A percentile compares a stretch with the other conserved stretches of the same genome.
These are phyloP conservation scores for Tachina grossa DNA, from an alignment of 2,888 invertebrate genomes.

Conservation along the genomic window DNA sequence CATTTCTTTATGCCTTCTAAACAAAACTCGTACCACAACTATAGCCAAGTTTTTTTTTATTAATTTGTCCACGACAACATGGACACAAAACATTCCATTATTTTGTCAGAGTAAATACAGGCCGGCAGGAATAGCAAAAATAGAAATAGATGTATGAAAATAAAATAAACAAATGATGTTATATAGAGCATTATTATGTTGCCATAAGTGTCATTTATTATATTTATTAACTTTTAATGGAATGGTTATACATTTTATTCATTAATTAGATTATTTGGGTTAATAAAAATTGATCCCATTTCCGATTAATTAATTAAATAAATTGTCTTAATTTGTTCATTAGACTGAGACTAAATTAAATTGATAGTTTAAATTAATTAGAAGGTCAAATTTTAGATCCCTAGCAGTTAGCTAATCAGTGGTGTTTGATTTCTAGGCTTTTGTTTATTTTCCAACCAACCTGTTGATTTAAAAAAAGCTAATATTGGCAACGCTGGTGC, in stretches of 20 bases:
- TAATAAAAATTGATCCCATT: neutral
- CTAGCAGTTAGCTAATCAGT: too few relatives aligned
- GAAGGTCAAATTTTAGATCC: too few relatives aligned
- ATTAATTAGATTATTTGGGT: neutral
- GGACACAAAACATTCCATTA: conserved; percentile 57
- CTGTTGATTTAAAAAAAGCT: too few relatives aligned
- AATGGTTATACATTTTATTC: neutral
- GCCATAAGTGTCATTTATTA: conserved; percentile 61
- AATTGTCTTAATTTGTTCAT: too few relatives aligned
- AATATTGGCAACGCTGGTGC: too few relatives aligned
- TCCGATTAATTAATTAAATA: too few relatives aligned
- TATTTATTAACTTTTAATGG: conserved; percentile 34
- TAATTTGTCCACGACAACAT: conserved; percentile 62
- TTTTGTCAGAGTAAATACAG: conserved; percentile 49
- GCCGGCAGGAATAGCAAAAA: conserved; percentile 7
- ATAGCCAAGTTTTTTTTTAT: conserved; percentile 60
- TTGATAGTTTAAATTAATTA: too few relatives aligned
- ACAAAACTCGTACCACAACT: conserved; percentile 23
- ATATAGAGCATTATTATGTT: conserved; percentile 52
- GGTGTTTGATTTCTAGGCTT: too few relatives aligned
- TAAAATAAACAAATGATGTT: conserved; percentile 28
- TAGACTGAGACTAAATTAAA: too few relatives aligned
- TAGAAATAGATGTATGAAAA: conserved; percentile 18
- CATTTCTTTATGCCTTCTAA: conserved; percentile 40
- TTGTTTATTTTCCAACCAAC: too few relatives aligned